Percentiles rank a stretch among this genome's conserved stretches.
phyloP scores from a whole-genome alignment of 2,113 vertebrate species.

The Odocoileus virginianus region DNA sequence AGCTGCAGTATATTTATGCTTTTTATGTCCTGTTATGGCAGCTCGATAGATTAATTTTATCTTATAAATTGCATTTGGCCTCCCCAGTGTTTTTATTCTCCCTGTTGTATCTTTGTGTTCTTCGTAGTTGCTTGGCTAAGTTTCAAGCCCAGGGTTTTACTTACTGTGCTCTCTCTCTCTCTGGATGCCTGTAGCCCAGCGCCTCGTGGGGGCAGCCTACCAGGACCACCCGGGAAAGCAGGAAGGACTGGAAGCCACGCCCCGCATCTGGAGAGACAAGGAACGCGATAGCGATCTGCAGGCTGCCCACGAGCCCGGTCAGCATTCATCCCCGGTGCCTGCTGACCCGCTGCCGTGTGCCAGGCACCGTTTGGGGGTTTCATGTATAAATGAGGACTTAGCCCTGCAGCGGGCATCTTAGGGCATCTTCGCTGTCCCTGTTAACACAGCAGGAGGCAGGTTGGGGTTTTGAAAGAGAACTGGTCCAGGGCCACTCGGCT shows the following conservation, averaged over 20 bases:
- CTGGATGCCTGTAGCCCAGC: slow-evolving; percentile 76
- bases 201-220: slow-evolving; percentile 79
- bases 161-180: slow-evolving; percentile 37
- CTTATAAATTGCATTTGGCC: slow-evolving; percentile 67
- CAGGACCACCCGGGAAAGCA: slow-evolving; percentile 80
- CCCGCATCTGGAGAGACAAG: slow-evolving; percentile 65
- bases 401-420: rapidly evolving
- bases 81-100: slow-evolving; percentile 59
- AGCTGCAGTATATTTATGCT: slow-evolving; percentile 59
- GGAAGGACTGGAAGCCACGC: slow-evolving; percentile 76
- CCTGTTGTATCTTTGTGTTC: slow-evolving; percentile 42
- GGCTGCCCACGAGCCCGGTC: slow-evolving; percentile 82
- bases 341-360: not conserved
- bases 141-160: slow-evolving; percentile 50
- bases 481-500: not conserved
- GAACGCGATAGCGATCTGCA: slow-evolving; percentile 79
- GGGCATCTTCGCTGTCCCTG: not conserved
- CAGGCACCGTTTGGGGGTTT: not conserved
- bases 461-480: not conserved
- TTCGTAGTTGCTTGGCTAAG: slow-evolving; percentile 50
- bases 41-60: slow-evolving; percentile 67
- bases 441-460: not conserved
- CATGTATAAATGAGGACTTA: not conserved
- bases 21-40: slow-evolving; percentile 62
- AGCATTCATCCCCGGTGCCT: not conserved